Evolutionary conservation across 2,888 invertebrate species (phyloP).

Genomic region (Folsomia manolachei): DNA sequence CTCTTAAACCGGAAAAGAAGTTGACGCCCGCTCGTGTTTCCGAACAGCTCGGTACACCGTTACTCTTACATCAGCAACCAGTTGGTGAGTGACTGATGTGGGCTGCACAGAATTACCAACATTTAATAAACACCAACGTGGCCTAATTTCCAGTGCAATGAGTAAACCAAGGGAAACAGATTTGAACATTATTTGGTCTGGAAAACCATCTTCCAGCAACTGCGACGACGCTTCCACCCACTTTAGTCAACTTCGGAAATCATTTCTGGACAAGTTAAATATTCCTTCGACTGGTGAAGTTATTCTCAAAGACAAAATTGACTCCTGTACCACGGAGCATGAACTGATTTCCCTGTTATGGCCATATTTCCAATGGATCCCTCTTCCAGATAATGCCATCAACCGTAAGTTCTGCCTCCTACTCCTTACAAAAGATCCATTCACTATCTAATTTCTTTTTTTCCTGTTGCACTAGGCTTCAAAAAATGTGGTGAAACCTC

Average conservation of each 20-base stretch:
- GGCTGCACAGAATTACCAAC: too few species aligned
- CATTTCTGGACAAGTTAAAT: not conserved
- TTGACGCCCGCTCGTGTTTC: too few species aligned
- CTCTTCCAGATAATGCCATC: not conserved
- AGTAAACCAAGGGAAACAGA: too few species aligned
- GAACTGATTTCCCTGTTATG: not conserved
- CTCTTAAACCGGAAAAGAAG: too few species aligned
- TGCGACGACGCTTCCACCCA: too few species aligned
- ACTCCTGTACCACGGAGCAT: not conserved
- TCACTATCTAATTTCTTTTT: not conserved
- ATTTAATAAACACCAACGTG: too few species aligned
- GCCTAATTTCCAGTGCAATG: too few species aligned
- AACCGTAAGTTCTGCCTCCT: not conserved
- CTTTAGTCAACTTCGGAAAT: not conserved
- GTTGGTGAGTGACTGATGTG: too few species aligned
- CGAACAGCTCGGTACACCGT: too few species aligned
- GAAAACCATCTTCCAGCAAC: too few species aligned
- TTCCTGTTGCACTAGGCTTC: constrained; percentile 20
- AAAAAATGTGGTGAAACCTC: constrained; percentile 28
- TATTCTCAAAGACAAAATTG: not conserved
- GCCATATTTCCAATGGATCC: constrained; percentile 1
- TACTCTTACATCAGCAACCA: too few species aligned
- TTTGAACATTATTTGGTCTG: too few species aligned
- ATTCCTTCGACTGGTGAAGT: not conserved
- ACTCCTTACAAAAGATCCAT: not conserved